These are phyloP conservation scores for Euzetes globulus DNA, from an alignment of 2,888 invertebrate genomes.

Conservation along the genomic window DNA sequence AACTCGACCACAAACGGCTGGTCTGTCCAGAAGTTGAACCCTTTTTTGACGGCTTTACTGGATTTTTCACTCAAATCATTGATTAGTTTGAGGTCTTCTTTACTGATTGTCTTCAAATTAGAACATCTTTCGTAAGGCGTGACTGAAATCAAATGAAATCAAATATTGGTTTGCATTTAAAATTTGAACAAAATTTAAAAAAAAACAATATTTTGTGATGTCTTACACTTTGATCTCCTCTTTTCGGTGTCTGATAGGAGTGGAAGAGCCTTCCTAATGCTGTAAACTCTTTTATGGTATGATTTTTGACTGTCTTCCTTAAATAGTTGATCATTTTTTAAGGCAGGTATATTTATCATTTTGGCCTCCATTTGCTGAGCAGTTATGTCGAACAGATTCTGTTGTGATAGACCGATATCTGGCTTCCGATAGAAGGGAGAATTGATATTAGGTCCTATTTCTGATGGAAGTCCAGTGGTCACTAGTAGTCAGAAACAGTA, in stretches of 20 bases:
- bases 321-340: neutral
- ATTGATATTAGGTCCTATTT: neutral
- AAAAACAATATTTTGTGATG: neutral
- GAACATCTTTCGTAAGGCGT: neutral
- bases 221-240: neutral
- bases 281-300: neutral
- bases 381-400: conserved; percentile 15
- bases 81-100: neutral
- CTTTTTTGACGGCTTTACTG: neutral
- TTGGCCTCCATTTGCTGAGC: conserved; percentile 5
- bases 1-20: conserved; percentile 18
- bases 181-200: neutral
- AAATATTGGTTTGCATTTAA: neutral
- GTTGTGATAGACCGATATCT: neutral
- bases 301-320: neutral
- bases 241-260: neutral
- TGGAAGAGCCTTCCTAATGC: neutral
- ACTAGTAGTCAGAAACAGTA: neutral
- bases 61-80: neutral
- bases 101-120: neutral
- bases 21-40: neutral
- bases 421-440: neutral
- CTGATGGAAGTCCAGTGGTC: neutral
- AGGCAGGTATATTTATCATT: conserved; percentile 5
- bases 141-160: neutral